A percentile compares a stretch with the other conserved stretches of the same genome.
phyloP scores from a whole-genome alignment of 2,113 vertebrate genomes.

The Rhineura floridana region DNA sequence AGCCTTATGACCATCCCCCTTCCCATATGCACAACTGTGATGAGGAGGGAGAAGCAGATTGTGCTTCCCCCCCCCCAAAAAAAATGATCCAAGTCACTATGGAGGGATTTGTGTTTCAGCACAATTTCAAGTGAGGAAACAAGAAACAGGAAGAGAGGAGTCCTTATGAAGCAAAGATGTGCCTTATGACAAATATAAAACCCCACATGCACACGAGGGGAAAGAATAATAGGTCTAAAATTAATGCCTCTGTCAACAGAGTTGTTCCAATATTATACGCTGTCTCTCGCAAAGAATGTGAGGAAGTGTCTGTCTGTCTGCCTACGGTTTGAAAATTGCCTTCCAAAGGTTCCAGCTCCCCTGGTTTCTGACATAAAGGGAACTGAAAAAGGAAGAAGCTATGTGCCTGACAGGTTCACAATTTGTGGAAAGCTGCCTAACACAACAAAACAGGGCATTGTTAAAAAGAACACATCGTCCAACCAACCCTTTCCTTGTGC shows the following conservation, averaged over 20 bases:
- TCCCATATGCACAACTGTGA: background rate
- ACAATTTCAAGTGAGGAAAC: background rate
- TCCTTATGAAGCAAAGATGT: conserved; percentile 33
- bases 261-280: conserved; percentile 23
- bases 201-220: background rate
- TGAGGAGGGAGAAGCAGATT: background rate
- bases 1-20: background rate
- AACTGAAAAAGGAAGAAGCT: conserved; percentile 34
- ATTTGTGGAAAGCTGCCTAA: conserved; percentile 60
- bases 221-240: conserved; percentile 43
- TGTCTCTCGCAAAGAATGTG: conserved; percentile 31
- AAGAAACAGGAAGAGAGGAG: conserved; percentile 30
- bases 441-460: conserved; percentile 65
- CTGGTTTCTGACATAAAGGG: conserved; percentile 28
- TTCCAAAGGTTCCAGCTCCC: conserved; percentile 16
- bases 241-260: conserved; percentile 38
- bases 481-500: conserved; percentile 61
- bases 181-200: conserved; percentile 11
- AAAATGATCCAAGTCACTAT: background rate
- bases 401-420: conserved; percentile 50
- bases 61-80: background rate
- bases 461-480: conserved; percentile 65
- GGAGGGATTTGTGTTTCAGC: background rate
- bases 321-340: conserved; percentile 21
- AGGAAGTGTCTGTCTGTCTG: conserved; percentile 33